Percentiles rank a stretch among this genome's conserved stretches.
phyloP scores from a whole-genome alignment of 2,797 vertebrate genomes.

The Todus mexicanus region DNA sequence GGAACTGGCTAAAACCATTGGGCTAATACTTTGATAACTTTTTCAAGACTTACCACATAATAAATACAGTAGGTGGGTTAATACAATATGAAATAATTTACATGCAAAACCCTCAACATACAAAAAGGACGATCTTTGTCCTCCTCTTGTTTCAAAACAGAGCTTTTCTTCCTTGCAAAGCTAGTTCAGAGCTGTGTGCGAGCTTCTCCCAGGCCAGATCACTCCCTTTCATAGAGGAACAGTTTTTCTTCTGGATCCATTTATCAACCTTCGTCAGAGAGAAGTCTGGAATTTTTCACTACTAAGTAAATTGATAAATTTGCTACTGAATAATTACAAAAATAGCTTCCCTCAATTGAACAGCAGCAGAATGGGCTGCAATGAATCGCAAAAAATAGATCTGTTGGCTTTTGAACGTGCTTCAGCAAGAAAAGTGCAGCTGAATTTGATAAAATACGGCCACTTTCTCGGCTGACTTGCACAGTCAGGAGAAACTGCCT shows the following conservation, averaged over 20 bases:
- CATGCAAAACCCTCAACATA: neutral
- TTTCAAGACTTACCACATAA: neutral
- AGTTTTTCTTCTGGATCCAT: neutral
- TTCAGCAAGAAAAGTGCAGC: neutral
- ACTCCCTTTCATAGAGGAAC: neutral
- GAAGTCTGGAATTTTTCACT: neutral
- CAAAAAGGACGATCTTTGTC: neutral
- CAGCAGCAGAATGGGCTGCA: neutral
- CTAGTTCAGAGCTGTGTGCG: neutral
- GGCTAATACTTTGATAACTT: neutral
- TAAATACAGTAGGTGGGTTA: neutral
- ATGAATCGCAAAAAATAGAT: slow-evolving; percentile 8
- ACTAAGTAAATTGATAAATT: neutral
- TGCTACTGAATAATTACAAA: neutral
- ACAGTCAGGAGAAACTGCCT: slow-evolving; percentile 1
- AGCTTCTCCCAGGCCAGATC: neutral
- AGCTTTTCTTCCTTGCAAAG: fast-evolving
- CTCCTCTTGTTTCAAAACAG: neutral
- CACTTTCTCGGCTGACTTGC: neutral
- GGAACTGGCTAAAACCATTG: neutral
- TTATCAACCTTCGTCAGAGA: neutral
- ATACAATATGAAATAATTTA: neutral
- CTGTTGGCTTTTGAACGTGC: neutral
- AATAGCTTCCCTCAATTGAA: slow-evolving; percentile 20
- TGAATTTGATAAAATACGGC: slow-evolving; percentile 16